Conservation (phyloP, 2,113 vertebrate species). For the Trachemys scripta region DNA sequence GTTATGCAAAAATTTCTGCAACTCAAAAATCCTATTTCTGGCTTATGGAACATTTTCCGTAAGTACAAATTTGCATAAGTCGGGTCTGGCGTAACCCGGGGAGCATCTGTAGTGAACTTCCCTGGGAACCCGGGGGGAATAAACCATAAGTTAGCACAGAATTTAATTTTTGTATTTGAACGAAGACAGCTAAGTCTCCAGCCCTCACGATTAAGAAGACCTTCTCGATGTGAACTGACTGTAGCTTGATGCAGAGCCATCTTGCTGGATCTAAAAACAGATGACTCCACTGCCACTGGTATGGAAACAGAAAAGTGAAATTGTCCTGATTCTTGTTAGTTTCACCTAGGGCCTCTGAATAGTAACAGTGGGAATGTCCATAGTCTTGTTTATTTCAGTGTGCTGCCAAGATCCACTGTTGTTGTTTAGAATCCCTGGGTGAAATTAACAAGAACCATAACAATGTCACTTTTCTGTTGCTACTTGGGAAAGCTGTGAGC, state of each 20-base stretch:
- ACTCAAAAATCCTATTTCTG: too few species aligned
- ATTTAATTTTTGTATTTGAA: background rate
- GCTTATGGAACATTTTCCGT: too few species aligned
- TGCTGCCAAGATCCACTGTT: background rate
- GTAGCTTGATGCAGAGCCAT: background rate
- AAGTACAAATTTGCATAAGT: too few species aligned
- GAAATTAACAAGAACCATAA: rapidly evolving
- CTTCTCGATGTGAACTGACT: background rate
- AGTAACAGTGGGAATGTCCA: background rate
- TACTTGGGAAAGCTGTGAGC: background rate
- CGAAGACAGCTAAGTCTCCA: too few species aligned
- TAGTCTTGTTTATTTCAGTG: rapidly evolving
- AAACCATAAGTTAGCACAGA: too few species aligned
- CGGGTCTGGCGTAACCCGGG: too few species aligned
- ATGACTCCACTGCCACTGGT: background rate
- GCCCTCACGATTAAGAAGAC: too few species aligned
- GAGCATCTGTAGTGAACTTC: too few species aligned
- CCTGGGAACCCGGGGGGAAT: too few species aligned
- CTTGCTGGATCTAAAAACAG: background rate
- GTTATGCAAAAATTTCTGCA: too few species aligned
- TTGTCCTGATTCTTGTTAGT: background rate
- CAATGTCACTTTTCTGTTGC: rapidly evolving
- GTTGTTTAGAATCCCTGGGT: rapidly evolving
- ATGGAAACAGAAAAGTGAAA: background rate
- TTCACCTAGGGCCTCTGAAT: rapidly evolving